Conservation (phyloP, 2,888 invertebrate genomes). For the Pseudeuparius sepicola region DNA sequence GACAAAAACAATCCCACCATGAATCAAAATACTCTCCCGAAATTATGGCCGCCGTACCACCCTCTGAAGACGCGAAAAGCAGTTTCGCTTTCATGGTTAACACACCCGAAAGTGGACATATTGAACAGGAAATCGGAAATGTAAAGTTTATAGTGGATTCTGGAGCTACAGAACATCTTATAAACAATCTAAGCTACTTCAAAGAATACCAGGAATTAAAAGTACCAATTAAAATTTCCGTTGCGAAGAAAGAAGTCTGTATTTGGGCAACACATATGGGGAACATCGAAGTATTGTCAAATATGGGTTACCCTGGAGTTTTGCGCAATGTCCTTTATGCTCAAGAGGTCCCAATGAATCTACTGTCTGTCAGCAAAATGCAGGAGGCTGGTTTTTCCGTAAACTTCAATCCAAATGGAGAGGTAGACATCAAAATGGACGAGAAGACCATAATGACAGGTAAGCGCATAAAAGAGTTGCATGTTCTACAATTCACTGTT, state of each 20-base stretch:
- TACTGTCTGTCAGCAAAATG: slow-evolving; percentile 25
- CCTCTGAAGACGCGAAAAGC: slow-evolving; percentile 4
- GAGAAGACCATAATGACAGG: slow-evolving; percentile 23
- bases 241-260: slow-evolving; percentile 13
- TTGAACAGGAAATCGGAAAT: slow-evolving; percentile 16
- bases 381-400: slow-evolving; percentile 26
- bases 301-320: slow-evolving; percentile 21
- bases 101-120: slow-evolving; percentile 19
- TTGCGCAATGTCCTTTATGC: slow-evolving; percentile 28
- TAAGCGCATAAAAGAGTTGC: slow-evolving; percentile 24
- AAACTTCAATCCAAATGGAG: slow-evolving; percentile 27
- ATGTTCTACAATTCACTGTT: slow-evolving; percentile 18
- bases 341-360: slow-evolving; percentile 29
- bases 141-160: slow-evolving; percentile 5
- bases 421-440: slow-evolving; percentile 20
- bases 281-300: slow-evolving; percentile 25
- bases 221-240: slow-evolving; percentile 14
- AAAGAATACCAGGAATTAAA: slow-evolving; percentile 7
- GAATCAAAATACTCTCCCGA: slow-evolving; percentile 10
- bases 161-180: slow-evolving; percentile 6
- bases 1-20: no score
- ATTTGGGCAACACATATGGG: slow-evolving; percentile 12
- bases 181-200: slow-evolving; percentile 13
- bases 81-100: slow-evolving; percentile 13
- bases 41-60: slow-evolving; percentile 22